Base-by-base conservation (phyloP, 2,113 vertebrate genomes). In the Etheostoma cragini region DNA sequence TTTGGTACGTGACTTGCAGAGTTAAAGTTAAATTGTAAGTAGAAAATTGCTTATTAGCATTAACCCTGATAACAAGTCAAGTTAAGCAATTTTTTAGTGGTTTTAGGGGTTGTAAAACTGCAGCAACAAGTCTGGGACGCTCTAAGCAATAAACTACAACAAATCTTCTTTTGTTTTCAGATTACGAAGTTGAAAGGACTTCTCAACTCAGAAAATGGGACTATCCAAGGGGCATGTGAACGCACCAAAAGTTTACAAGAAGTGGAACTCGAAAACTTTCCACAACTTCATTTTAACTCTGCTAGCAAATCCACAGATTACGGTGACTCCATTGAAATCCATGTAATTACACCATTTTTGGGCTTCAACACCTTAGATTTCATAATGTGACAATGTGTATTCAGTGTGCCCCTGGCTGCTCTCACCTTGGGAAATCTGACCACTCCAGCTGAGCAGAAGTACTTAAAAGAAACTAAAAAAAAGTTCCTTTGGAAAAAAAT, bases 401-500 rank as follows among this genome's bases (percentile, higher is more conserved):
- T 50, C 14, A 35, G 35, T 72, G 3, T 64, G 11, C 16, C 11
- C 7, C n/a, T 6, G 1, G 49, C 7, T 60, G 53, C 56, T 42
- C n/a, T 69, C 45, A 19, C 42, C 15, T 64, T 26, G 2, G 10
- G 17, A 65, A 65, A 65, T 26, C 19, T 52, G 7, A 22, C 24
- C 42, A 58, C 21, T 38, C 11, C 62, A 57, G 24, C 42, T 72
- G 42, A 30, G 62, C 26, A 57, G 19, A 49, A 22, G 26, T 35
- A 47, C 58, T 71, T 26, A 21, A 74, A 24, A 15, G 26, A 42
- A 42, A 42, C 33, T 7, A 66, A 68, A 62, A 54, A 58, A 30
- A 30, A 50, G 62, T 76, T 71, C 72, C 62, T 81, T 13, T 33
- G 61, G 15, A 38, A 57, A 78, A 38, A 8, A 68, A 49, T 14